Evolutionary conservation across 1,140 invertebrate genomes (phyloP), one percentile per base, ranked within the genome.

Genomic region (Listronotus bonariensis): DNA sequence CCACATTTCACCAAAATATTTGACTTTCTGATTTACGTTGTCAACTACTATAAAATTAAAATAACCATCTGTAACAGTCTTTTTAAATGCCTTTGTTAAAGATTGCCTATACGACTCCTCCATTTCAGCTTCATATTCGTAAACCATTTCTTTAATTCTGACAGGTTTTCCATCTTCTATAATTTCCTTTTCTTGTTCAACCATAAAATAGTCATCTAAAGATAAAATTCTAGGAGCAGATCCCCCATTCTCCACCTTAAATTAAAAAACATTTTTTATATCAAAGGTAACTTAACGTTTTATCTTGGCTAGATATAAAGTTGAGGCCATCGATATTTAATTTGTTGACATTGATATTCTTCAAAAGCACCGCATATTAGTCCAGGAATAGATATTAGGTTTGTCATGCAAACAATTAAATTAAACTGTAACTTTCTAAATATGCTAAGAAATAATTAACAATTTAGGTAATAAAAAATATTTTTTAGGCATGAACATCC

Each of bases 141-240:
- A 98, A 53, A 93, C 88, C 82, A 96, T 87, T 68, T 92, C 88
- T 54, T 84, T 85, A 41, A 82, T 80, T 63, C 81, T 86, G 7
- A 89, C 79, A 77, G 84, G 88, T 74, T 90, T 92, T 11, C 92
- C 92, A 58, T 91, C 92, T 68, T 90, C 87, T 32, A 84, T 84
- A 67, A 89, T 85, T 74, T 89, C 86, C 70, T 89, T 88, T 78
- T 96, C 95, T 51, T 88, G 86, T 82, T 97, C 95, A 45, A 91
- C 88, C 80, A 97, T 90, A 73, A 97, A 98, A 79, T 98, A 98
- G 82, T 98, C 95, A 80, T 98, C 95, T 42, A 98, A 85, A 67
- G 92, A 95, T 54, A 98, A 84, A 72, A 98, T 96, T 68, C 96
- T 83, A 3, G 92, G 90, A 42, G 90, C 91, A 62, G 88, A 87